These are phyloP conservation scores for Goniozus legneri DNA, from an alignment of 1,140 invertebrate species.

Conservation along the genomic window DNA sequence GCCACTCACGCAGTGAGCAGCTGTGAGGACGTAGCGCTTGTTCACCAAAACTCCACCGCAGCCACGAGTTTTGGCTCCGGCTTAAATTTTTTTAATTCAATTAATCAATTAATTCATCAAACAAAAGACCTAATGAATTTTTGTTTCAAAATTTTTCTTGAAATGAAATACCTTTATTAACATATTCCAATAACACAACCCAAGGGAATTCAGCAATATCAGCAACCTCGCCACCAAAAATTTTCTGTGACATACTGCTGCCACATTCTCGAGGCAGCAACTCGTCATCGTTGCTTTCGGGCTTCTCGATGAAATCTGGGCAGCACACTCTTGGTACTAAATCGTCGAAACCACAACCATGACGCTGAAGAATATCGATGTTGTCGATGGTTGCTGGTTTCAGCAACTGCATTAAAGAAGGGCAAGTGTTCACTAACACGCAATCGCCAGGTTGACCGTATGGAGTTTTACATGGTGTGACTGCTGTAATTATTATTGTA, in stretches of 20 bases:
- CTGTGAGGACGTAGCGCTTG: conserved; percentile 54
- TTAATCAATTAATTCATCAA: too few species aligned
- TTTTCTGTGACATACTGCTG: conserved; percentile 43
- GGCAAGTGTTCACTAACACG: conserved; percentile 42
- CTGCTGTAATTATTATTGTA: too few species aligned
- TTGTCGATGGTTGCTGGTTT: conserved; percentile 15
- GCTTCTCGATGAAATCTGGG: too few species aligned
- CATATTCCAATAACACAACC: conserved; percentile 68
- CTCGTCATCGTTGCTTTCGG: too few species aligned
- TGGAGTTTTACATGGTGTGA: conserved; percentile 45
- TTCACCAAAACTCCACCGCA: conserved; percentile 56
- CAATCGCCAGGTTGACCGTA: conserved; percentile 38
- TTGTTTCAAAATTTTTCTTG: conserved; percentile 39
- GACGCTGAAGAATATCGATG: conserved; percentile 34
- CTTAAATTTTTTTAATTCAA: too few species aligned
- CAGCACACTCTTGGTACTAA: conserved; percentile 46
- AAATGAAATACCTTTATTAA: too few species aligned
- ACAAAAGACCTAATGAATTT: too few species aligned
- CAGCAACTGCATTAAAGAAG: conserved; percentile 22
- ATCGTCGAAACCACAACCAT: conserved; percentile 47
- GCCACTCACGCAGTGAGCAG: conserved; percentile 54
- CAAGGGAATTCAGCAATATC: conserved; percentile 68
- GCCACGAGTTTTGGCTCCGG: conserved; percentile 10
- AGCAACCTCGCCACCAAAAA: conserved; percentile 62
- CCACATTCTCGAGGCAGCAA: conserved; percentile 40